These are phyloP conservation scores for Drosophila setosimentum DNA, from an alignment of 2,888 invertebrate genomes.

Conservation along the genomic window DNA sequence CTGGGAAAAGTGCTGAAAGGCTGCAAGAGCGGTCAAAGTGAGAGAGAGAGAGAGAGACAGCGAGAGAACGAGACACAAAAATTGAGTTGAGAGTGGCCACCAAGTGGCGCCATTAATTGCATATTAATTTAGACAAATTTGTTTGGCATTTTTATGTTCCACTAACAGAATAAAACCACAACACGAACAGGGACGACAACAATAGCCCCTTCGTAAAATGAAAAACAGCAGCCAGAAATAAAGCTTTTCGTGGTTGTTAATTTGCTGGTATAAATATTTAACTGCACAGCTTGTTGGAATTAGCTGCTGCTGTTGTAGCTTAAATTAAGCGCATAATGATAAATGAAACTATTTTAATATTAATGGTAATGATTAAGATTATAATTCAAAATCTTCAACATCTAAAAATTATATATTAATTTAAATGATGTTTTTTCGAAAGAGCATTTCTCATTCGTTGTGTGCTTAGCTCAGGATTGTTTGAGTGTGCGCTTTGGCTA, in stretches of 20 bases:
- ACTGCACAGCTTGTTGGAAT: neutral
- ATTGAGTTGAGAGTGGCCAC: constrained; percentile 10
- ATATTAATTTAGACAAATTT: constrained; percentile 70
- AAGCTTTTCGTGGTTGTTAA: neutral
- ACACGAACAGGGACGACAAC: neutral
- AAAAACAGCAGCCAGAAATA: neutral
- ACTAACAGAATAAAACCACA: constrained; percentile 14
- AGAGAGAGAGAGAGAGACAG: neutral
- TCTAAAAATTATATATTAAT: neutral
- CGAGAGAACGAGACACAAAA: neutral
- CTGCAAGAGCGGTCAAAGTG: neutral
- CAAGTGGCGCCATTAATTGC: constrained; percentile 61
- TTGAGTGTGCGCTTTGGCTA: too few species aligned
- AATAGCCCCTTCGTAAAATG: neutral
- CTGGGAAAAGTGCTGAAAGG: constrained; percentile 45
- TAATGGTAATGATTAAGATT: neutral
- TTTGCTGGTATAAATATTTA: neutral
- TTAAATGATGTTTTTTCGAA: neutral
- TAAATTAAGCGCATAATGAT: neutral
- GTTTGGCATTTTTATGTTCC: constrained; percentile 26
- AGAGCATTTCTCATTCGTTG: constrained; percentile 1
- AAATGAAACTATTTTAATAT: neutral
- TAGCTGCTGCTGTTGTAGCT: neutral
- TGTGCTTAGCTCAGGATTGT: neutral
- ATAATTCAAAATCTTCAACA: neutral